phyloP scores from a whole-genome alignment of 2,888 invertebrate species.

The Caradrina clavipalpis region DNA sequence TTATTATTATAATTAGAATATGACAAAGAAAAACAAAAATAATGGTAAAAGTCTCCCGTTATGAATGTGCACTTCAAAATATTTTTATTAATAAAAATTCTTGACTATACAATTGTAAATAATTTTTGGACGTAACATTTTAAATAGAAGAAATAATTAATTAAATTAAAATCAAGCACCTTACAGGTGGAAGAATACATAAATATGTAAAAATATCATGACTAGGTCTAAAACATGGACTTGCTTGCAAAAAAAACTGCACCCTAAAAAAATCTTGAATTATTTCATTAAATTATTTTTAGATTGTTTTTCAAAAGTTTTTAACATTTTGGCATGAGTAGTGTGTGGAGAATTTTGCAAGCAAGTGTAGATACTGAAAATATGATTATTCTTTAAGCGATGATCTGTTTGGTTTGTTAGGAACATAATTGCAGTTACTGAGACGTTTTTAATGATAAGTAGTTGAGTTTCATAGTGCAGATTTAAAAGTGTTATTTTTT shows the following conservation, averaged over 20 bases:
- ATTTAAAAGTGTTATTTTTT: constrained; percentile 26
- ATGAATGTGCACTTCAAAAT: constrained; percentile 63
- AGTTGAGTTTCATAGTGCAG: constrained; percentile 35
- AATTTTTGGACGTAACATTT: constrained; percentile 72
- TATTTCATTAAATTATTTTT: too few species aligned
- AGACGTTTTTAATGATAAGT: constrained; percentile 36
- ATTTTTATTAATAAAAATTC: constrained; percentile 52
- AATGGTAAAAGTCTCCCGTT: constrained; percentile 60
- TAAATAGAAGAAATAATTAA: constrained; percentile 48
- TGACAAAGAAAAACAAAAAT: constrained; percentile 56
- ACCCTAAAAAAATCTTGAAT: constrained; percentile 7
- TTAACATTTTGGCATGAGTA: constrained; percentile 19
- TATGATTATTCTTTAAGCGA: constrained; percentile 37
- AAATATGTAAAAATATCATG: constrained; percentile 48
- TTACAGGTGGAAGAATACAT: constrained; percentile 54
- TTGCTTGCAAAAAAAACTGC: constrained; percentile 61
- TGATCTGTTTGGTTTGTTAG: constrained; percentile 53
- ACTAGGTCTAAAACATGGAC: constrained; percentile 61
- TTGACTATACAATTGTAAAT: constrained; percentile 69
- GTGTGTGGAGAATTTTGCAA: constrained; percentile 52
- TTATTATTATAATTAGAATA: constrained; percentile 41
- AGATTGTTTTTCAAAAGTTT: constrained; percentile 2
- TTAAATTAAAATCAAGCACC: constrained; percentile 55
- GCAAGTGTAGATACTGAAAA: constrained; percentile 55
- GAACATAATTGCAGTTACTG: constrained; percentile 61